Evolutionary conservation across 2,113 vertebrate species (phyloP), one percentile per base, ranked within the genome.

Genomic region (Pelvicachromis taeniatus): DNA sequence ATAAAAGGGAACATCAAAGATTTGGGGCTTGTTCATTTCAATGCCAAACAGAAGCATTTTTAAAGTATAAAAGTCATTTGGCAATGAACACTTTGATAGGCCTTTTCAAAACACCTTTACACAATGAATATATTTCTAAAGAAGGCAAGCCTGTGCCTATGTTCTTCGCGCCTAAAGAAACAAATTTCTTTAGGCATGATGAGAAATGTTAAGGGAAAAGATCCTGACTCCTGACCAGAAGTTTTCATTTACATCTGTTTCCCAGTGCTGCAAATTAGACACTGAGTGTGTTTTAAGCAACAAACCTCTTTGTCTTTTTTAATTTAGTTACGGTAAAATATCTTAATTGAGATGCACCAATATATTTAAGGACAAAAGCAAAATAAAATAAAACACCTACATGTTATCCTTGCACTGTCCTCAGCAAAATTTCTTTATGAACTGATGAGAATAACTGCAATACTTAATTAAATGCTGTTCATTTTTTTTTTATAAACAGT

Each of bases 71-170:
- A 81, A 59, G 12, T 54, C 19, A 19, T 61, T 73, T 65, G 19
- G 17, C 70, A 73, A 23, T 83, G 19, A 52, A 53, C 9, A 5
- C 23, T 78, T 81, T 79, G 48, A 85, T 79, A 7, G 11, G 8
- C 42, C 16, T 84, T 88, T 82, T 81, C 61, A 84, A 85, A 87
- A 13, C 35, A 65, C 78, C 78, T 82, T 58, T 21, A 89, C 79
- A 61, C 65, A 48, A 58, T 48, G 29, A 56, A 53, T 17, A 19
- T 9, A 52, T 33, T 68, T 82, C 17, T 26, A 31, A 48, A 42
- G 58, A 65, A 68, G 54, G 23, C 0, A 81, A 73, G 75, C 61
- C n/a, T 68, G 58, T 83, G 16, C 77, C 23, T 73, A 35, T 55
- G 65, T 11, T 38, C 31, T 55, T n/a, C n/a, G n/a, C n/a, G n/a